Evolutionary conservation across 2,888 invertebrate genomes (phyloP).

Genomic region (Leucania comma): DNA sequence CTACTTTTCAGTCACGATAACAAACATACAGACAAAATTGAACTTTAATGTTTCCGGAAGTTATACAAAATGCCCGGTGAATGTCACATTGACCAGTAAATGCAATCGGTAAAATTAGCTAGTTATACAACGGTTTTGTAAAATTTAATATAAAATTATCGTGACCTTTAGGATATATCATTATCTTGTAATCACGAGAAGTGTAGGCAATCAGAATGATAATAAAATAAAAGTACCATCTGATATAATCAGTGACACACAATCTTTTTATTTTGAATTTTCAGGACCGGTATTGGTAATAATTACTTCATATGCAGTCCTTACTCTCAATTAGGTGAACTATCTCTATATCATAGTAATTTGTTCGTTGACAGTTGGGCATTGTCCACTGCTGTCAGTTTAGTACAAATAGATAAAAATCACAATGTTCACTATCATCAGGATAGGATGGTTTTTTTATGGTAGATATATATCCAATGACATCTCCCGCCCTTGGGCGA

Average conservation of each 20-base stretch:
- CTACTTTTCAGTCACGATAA: constrained; percentile 60
- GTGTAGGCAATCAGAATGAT: constrained; percentile 12
- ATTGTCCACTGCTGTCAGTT: too few species aligned
- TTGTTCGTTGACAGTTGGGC: too few species aligned
- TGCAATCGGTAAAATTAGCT: constrained; percentile 21
- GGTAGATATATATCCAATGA: too few species aligned
- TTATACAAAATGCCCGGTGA: constrained; percentile 44
- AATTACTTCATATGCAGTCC: not conserved
- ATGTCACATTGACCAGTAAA: constrained; percentile 46
- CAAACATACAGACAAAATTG: constrained; percentile 58
- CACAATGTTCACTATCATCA: too few species aligned
- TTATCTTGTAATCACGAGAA: constrained; percentile 33
- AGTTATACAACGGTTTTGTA: constrained; percentile 56
- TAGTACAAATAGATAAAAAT: too few species aligned
- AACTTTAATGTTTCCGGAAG: constrained; percentile 60
- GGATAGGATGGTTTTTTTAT: too few species aligned
- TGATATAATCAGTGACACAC: constrained; percentile 14
- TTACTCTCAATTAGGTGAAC: not conserved
- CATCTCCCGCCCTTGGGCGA: too few species aligned
- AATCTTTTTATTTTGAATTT: constrained; percentile 15
- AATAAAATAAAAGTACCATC: constrained; percentile 13
- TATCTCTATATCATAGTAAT: not conserved
- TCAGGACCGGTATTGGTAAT: not conserved
- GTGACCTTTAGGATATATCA: constrained; percentile 53
- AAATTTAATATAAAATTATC: constrained; percentile 43